phyloP scores from a whole-genome alignment of 2,888 invertebrate genomes.

The Adelognathus sp. region DNA sequence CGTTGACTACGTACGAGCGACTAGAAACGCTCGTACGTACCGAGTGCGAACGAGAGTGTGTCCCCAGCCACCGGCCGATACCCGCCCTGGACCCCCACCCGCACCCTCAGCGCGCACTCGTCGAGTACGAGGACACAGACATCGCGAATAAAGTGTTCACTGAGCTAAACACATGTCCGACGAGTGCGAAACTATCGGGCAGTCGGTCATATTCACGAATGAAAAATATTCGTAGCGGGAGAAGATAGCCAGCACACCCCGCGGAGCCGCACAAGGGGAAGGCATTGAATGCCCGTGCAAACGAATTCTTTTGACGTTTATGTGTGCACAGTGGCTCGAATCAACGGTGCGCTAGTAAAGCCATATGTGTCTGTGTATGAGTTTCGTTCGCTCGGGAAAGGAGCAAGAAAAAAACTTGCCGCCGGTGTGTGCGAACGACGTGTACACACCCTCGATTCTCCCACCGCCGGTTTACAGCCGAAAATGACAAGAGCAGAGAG shows the following conservation, averaged over 20 bases:
- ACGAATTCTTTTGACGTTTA: conserved; percentile 43
- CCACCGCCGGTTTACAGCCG: conserved; percentile 41
- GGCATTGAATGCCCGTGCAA: conserved; percentile 15
- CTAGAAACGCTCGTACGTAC: conserved; percentile 69
- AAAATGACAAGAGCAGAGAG: conserved; percentile 49
- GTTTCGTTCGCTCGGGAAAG: neutral
- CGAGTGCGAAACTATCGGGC: conserved; percentile 27
- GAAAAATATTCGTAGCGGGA: conserved; percentile 19
- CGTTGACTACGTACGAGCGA: conserved; percentile 37
- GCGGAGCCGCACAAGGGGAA: conserved; percentile 23
- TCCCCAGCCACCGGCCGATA: conserved; percentile 57
- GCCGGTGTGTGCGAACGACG: neutral
- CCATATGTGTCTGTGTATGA: too few species aligned
- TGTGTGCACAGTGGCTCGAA: neutral
- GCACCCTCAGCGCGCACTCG: conserved; percentile 2
- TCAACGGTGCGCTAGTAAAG: neutral
- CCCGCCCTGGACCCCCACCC: conserved; percentile 48
- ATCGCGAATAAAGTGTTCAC: neutral
- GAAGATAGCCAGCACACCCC: conserved; percentile 39
- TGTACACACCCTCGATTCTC: conserved; percentile 27
- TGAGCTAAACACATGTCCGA: too few species aligned
- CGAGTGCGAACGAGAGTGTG: conserved; percentile 65
- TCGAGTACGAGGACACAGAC: neutral
- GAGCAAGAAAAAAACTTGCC: neutral
- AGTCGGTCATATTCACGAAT: conserved; percentile 14